Percentiles rank a stretch among this genome's conserved stretches.
These are phyloP conservation scores for Osmoderma eremita DNA, from an alignment of 2,888 invertebrate species.

Conservation along the genomic window DNA sequence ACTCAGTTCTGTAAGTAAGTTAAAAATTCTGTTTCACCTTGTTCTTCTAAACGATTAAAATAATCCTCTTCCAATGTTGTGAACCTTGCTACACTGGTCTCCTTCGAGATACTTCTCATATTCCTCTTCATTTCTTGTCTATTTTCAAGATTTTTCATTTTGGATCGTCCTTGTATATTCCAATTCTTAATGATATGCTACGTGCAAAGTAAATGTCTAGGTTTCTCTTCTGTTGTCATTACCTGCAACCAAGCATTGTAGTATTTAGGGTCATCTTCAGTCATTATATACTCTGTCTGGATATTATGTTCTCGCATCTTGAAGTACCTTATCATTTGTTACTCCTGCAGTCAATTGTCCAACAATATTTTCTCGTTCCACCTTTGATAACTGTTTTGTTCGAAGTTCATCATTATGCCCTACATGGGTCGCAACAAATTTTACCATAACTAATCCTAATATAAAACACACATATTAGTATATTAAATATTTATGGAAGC, in stretches of 20 bases:
- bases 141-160: background rate
- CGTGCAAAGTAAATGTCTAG: background rate
- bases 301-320: background rate
- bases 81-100: background rate
- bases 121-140: background rate
- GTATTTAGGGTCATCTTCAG: background rate
- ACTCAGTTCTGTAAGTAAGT: background rate
- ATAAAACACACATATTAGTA: background rate
- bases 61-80: background rate
- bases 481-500: background rate
- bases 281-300: background rate
- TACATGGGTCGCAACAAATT: slow-evolving; percentile 45
- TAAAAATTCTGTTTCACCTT: background rate
- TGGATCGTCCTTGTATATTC: too few relatives aligned
- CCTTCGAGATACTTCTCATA: background rate
- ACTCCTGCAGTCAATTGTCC: background rate
- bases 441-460: slow-evolving; percentile 38
- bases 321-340: background rate
- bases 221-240: background rate
- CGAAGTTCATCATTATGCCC: slow-evolving; percentile 45
- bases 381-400: slow-evolving; percentile 42
- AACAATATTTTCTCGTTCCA: slow-evolving; percentile 34
- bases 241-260: background rate
- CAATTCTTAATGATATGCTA: background rate
- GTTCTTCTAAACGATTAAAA: background rate